Base-by-base conservation (phyloP, 92 coral and sea anemone species). In the Nematostella vectensis region DNA sequence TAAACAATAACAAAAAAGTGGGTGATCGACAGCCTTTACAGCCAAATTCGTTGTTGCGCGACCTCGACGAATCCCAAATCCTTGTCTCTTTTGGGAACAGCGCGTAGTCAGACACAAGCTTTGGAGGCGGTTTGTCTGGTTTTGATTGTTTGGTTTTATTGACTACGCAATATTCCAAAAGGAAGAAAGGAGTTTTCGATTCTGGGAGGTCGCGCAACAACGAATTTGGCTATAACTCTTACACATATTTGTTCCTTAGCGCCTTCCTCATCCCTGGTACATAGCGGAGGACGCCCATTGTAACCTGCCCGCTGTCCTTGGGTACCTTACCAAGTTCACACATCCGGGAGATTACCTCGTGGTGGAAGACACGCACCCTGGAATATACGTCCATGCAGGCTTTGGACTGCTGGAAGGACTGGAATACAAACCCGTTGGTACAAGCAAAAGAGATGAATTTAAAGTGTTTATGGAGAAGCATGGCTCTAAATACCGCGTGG, bases 331-430 rank as follows among this genome's bases (percentile, higher is more conserved):
- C 51, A 11, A 11, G 51, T 45, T 9, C 51, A 45, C 11, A 8
- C 9, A 45, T 4, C 51, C 51, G 4, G 51, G 51, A 4, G 51
- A 45, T 22, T 45, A 45, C 23, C 23, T 45, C 23, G 18, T 45
- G 4, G 23, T 45, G 23, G 51, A 45, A 22, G 51, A 45, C 21
- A 45, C 51, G 18, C 9, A 45, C 51, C 51, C 51, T 8, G 12
- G 4, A 3, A 9, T 25, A 3, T 27, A 36, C 17, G 29, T 27
- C 9, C 8, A 1, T 1, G 19, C 47, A 3, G 81, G 81, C 13
- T 59, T 60, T 31, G 77, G 77, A n/a, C 36, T 54, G 3, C 20
- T 59, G 15, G 37, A 69, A 17, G 75, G 57, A 10, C 62, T 52
- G 24, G 70, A 58, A 1, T 74, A 36, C 48, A 37, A 11, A 1